Percentiles rank a stretch among this genome's conserved stretches.
These are phyloP conservation scores for Marcusenius ussheri DNA, from an alignment of 2,113 vertebrate genomes.

Conservation along the genomic window DNA sequence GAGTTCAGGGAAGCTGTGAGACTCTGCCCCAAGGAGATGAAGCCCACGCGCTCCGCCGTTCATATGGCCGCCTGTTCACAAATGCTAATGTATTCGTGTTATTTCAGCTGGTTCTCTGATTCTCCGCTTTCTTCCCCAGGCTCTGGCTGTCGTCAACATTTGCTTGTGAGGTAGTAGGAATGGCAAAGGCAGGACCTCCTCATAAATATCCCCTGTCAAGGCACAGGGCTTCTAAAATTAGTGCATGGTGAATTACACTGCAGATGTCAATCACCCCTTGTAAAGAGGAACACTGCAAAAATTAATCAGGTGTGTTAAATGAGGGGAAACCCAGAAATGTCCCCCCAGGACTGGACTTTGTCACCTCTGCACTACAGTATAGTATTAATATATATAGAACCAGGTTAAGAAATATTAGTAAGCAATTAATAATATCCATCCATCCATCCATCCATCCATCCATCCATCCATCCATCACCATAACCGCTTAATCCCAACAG, in stretches of 20 bases:
- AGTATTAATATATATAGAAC: background rate
- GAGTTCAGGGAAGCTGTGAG: background rate
- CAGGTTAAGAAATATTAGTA: background rate
- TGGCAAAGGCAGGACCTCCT: background rate
- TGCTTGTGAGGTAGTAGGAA: background rate
- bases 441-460: no score
- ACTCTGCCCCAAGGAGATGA: background rate
- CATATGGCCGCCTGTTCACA: background rate
- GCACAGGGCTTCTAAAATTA: background rate
- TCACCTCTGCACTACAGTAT: background rate
- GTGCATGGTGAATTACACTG: background rate
- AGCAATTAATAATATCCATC: background rate
- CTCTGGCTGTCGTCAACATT: background rate
- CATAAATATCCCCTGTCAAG: background rate
- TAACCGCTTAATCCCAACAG: no score
- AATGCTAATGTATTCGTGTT: background rate
- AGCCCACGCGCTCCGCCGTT: background rate
- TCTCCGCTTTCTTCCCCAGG: background rate
- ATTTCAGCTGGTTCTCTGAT: background rate
- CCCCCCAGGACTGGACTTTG: no score
- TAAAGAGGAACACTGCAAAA: background rate
- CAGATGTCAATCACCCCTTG: background rate
- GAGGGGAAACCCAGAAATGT: no score
- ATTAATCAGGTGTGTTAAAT: background rate
- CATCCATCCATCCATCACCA: no score